Base-by-base conservation (phyloP, 2,113 vertebrate genomes). In the Ceyx margarethae region DNA sequence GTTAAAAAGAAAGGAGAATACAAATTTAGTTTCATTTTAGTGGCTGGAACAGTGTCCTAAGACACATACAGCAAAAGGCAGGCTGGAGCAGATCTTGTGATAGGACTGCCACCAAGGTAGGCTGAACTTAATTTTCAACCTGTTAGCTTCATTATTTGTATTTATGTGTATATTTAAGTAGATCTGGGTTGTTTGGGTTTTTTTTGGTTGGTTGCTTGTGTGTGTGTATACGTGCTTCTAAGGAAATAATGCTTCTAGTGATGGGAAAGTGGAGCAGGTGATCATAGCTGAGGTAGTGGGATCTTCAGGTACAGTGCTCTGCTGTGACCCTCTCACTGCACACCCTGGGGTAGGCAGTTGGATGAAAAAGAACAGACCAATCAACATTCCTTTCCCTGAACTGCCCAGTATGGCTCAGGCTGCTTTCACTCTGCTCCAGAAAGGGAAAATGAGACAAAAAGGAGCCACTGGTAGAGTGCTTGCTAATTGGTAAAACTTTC, bases 401-500 rank as follows among this genome's bases (percentile, higher is more conserved):
- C 90, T 95, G 83, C 87, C 69, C 13, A 69, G 90, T 66, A 64
- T 61, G 94, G 96, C 90, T 94, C 94, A 96, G 95, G 95, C 95
- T 95, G 92, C 91, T 94, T 97, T 95, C 91, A 95, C 71, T 96
- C 94, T 43, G 96, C 94, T 93, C 81, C 82, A 95, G 93, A 89
- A 87, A 60, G 29, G 80, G 85, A 60, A 96, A 93, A 85, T 85
- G 88, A 95, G 96, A 95, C 95, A 90, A 96, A 93, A 96, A 92
- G 79, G 87, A 40, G 37, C 77, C 96, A 56, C 69, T 67, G 80
- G 54, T 90, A 40, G 78, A 95, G 69, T 85, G 81, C 60, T 68
- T 91, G 91, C 92, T 97, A 97, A 97, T 98, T 96, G 97, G 96
- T 77, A 93, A 96, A 96, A 91, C 92, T 93, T 56, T 9, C 9